Percentiles rank a stretch among this genome's conserved stretches.
phyloP scores from a whole-genome alignment of 2,797 vertebrate species.

The Cichlasoma orientale region DNA sequence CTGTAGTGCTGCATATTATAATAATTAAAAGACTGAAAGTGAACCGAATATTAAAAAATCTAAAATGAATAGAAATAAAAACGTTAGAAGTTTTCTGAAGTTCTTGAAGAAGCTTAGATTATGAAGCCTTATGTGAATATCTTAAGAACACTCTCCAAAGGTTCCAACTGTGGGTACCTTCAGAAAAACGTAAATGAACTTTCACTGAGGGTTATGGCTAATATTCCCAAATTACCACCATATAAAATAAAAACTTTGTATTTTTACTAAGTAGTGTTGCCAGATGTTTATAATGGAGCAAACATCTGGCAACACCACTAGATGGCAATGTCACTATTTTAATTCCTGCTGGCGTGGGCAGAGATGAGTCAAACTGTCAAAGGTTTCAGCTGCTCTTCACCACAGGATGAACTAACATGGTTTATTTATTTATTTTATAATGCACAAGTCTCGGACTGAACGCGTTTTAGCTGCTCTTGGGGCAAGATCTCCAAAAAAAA shows the following conservation, averaged over 20 bases:
- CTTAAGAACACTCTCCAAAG: not conserved
- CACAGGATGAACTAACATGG: not conserved
- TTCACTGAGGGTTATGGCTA: not conserved
- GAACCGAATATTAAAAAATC: not conserved
- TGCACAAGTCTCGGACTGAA: not conserved
- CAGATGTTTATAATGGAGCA: not conserved
- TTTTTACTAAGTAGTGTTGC: not conserved
- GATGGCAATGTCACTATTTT: constrained; percentile 42
- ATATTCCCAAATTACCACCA: not conserved
- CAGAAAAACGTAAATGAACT: not conserved
- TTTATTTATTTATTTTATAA: not conserved
- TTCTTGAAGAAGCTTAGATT: not conserved
- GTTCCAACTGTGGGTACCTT: too few species aligned
- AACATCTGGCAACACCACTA: constrained; percentile 34
- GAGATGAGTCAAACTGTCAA: not conserved
- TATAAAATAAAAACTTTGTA: not conserved
- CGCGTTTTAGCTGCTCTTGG: not conserved
- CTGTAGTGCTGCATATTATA: not conserved
- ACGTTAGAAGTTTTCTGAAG: not conserved
- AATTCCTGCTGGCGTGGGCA: not conserved
- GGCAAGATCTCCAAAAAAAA: too few species aligned
- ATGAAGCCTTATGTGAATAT: not conserved
- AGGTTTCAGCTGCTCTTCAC: not conserved
- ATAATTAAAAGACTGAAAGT: not conserved
- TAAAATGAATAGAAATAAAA: not conserved